phyloP scores from a whole-genome alignment of 2,888 invertebrate genomes.

The Tholera decimalis region DNA sequence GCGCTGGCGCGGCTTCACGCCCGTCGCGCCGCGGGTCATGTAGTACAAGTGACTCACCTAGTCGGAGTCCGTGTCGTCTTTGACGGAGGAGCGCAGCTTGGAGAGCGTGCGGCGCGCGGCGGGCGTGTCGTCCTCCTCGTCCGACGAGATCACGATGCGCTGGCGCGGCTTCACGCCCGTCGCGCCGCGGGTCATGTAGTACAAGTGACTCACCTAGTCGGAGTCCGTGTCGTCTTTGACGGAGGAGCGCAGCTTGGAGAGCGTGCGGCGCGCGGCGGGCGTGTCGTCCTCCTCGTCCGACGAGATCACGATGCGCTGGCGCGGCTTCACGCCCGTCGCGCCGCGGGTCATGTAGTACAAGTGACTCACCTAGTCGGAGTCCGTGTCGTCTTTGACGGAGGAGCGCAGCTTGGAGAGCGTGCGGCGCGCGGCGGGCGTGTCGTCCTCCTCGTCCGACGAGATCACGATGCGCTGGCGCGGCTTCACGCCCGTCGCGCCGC shows the following conservation, averaged over 20 bases:
- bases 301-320: background rate
- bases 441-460: conserved; percentile 90
- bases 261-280: conserved; percentile 69
- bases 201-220: background rate
- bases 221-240: conserved; percentile 6
- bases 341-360: background rate
- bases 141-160: background rate
- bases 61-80: conserved; percentile 49
- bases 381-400: conserved; percentile 85
- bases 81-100: conserved; percentile 24
- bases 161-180: no score
- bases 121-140: conserved; percentile 23
- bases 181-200: no score
- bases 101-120: conserved; percentile 23
- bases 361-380: conserved; percentile 75
- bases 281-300: conserved; percentile 4
- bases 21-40: no score
- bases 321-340: no score
- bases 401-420: conserved; percentile 87
- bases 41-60: background rate
- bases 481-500: conserved; percentile 89
- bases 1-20: no score
- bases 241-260: conserved; percentile 84
- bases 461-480: conserved; percentile 90
- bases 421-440: conserved; percentile 87